Evolutionary conservation across 2,113 vertebrate genomes (phyloP), one percentile per base, ranked within the genome.

Genomic region (Rhodinocichla rosea): DNA sequence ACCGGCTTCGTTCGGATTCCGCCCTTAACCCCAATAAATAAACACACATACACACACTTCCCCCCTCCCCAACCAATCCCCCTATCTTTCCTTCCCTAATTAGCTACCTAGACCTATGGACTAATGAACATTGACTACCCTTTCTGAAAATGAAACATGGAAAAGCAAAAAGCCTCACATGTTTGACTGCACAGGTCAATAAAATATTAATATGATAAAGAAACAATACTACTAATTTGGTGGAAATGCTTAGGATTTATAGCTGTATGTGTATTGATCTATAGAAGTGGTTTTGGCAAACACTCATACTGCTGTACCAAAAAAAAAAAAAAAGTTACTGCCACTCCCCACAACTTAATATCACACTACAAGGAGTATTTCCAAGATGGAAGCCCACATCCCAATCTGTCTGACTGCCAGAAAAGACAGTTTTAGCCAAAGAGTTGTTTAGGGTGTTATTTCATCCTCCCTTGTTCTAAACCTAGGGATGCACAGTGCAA

Each of bases 281-380:
- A 60, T 14, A 4, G 22, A 87, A 88, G 35, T 50, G 35, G 18
- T 84, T 97, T 91, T 95, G 87, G 85, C 93, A 95, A 82, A 44
- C 53, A 32, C 32, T 90, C 24, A 24, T 23, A 57, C 11, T 83
- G 42, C 70, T 56, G 0, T 53, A 96, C 90, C 40, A 62, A 91
- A 62, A 62, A 40, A 55, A 40, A 59, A 60, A 78, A 83, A 52
- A 18, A 32, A 19, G 62, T 40, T 27, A 30, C 62, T 90, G 89
- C 71, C 68, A 94, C 57, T 80, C 84, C 74, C 44, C 60, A 50
- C 86, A 50, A 68, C 16, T 83, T 75, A 59, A 68, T 52, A 47
- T 39, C 69, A 78, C 64, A 37, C 83, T 75, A 77, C 64, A 89
- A 74, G 53, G 68, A 92, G 17, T 53, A 64, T 74, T 62, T 94